Base-by-base conservation (phyloP, 2,113 vertebrate species). In the Euleptes europaea region DNA sequence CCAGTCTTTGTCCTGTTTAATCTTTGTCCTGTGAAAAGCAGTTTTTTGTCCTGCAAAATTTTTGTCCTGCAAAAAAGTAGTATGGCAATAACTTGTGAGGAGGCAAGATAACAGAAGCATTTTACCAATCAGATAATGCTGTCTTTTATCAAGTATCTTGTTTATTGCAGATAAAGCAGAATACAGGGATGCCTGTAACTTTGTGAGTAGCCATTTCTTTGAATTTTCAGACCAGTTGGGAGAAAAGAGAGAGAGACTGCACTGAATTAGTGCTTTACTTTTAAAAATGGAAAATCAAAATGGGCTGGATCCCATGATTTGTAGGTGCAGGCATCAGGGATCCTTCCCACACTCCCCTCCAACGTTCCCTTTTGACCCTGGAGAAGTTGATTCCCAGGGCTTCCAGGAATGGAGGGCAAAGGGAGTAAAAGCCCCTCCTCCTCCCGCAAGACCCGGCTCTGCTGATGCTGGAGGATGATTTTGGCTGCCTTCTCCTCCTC, bases 81-180 rank as follows among this genome's bases (percentile, higher is more conserved):
- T 70, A 70, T 9, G 38, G 4, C 13, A 69, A 47, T 65, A 35
- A 65, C 21, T 73, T 63, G 73, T 83, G 13, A 73, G 11, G 60
- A 33, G 33, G 9, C n/a, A 69, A 17, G n/a, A 3, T 33, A 69
- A 7, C 33, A 38, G n/a, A 69, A 38, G 33, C 51, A 33, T 35
- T 17, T 67, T 49, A 66, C 13, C 60, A 38, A 5, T 51, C 49
- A 57, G 21, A 40, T 40, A 28, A 38, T 38, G 28, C 42, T 42
- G 26, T 67, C 26, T 49, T 72, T 82, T 40, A 57, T 40, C 49
- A 78, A 84, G 21, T 65, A 28, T 47, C 42, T 31, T 85, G 19
- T 78, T 44, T 79, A 47, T 85, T 85, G 78, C 54, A 79, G 76
- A n/a, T 85, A 28, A 78, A 85, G 10, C n/a, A 54, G 74, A 35